phyloP scores from a whole-genome alignment of 2,797 vertebrate genomes.

The Hippocampus kuda region DNA sequence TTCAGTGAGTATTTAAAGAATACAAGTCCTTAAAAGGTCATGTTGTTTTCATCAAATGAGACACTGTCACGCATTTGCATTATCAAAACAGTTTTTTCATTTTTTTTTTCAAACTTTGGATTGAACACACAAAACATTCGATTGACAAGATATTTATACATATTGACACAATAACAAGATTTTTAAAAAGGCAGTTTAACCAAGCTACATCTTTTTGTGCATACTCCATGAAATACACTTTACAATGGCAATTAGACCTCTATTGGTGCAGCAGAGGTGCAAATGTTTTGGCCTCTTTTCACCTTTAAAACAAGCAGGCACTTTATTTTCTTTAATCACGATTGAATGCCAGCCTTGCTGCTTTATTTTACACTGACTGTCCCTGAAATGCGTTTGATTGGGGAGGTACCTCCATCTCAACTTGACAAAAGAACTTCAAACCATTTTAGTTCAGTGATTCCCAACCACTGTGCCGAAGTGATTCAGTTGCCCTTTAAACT shows the following conservation, averaged over 20 bases:
- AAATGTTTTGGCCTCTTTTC: background rate
- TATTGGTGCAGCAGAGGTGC: background rate
- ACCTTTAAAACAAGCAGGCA: slow-evolving; percentile 2
- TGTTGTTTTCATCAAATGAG: background rate
- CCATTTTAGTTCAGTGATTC: background rate
- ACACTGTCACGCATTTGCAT: background rate
- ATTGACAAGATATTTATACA: background rate
- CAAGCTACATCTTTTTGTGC: background rate
- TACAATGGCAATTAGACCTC: background rate
- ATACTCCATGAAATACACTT: background rate
- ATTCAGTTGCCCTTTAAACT: background rate
- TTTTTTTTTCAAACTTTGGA: background rate
- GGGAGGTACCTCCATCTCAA: background rate
- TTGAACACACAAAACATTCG: background rate
- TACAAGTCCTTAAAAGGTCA: background rate
- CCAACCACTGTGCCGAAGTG: background rate
- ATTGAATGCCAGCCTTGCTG: background rate
- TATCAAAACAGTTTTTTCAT: background rate
- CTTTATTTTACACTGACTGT: background rate
- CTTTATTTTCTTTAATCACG: background rate
- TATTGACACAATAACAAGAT: background rate
- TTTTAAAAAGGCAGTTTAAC: background rate
- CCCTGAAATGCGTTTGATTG: slow-evolving; percentile 1
- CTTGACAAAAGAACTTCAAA: background rate
- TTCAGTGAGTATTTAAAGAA: background rate